Conservation (phyloP, 2,113 vertebrate genomes). For the Dasyurus viverrinus region DNA sequence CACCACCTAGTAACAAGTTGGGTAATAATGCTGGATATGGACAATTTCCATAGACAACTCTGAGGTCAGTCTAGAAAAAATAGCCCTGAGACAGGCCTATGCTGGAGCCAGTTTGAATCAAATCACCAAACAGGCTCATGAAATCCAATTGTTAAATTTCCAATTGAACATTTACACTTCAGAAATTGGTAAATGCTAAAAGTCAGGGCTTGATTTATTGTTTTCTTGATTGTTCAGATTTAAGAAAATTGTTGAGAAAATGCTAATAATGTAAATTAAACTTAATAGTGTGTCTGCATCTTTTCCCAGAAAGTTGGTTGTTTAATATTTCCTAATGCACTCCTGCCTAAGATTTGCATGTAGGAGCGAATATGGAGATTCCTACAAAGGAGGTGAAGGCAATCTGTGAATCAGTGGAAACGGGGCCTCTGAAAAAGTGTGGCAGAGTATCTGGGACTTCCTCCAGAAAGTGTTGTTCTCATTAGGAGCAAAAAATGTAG, state of each 20-base stretch:
- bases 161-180: background rate
- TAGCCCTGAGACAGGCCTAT: background rate
- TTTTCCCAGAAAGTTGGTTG: background rate
- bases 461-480: background rate
- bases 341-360: background rate
- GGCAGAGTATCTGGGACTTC: background rate
- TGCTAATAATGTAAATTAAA: background rate
- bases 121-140: background rate
- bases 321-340: background rate
- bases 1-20: background rate
- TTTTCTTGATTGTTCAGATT: too few species aligned
- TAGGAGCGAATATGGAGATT: background rate
- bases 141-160: background rate
- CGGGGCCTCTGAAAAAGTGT: background rate
- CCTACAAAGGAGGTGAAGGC: background rate
- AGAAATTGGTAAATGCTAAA: background rate
- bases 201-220: background rate
- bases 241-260: too few species aligned
- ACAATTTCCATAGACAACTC: background rate
- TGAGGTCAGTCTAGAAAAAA: background rate
- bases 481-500: background rate
- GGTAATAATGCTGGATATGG: background rate
- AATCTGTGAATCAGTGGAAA: background rate
- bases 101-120: background rate
- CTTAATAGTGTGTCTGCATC: background rate